Evolutionary conservation across 2,797 vertebrate genomes (phyloP).

Genomic region (Smutsia temminckii): DNA sequence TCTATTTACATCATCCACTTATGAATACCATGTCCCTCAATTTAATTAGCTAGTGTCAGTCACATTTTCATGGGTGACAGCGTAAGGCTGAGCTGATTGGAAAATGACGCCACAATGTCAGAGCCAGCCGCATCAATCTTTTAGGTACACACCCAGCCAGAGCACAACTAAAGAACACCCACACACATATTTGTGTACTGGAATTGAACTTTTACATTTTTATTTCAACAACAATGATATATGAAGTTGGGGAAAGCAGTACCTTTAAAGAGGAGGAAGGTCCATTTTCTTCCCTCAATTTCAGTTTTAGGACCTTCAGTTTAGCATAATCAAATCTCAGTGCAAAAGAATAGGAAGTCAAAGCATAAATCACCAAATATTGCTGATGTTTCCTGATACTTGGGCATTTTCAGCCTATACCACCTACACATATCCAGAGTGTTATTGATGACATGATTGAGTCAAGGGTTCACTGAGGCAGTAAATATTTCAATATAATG

Average conservation of each 20-base stretch:
- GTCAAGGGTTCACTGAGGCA: constrained; percentile 33
- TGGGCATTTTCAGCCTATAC: background rate
- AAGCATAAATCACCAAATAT: background rate
- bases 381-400: background rate
- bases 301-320: background rate
- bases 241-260: background rate
- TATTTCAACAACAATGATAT: background rate
- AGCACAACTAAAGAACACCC: background rate
- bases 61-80: constrained; percentile 41
- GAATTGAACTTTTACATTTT: background rate
- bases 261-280: background rate
- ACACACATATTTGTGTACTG: background rate
- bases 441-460: constrained; percentile 38
- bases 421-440: background rate
- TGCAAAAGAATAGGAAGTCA: background rate
- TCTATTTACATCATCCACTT: constrained; percentile 50
- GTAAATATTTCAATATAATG: background rate
- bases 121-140: background rate
- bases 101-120: constrained; percentile 22
- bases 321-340: constrained; percentile 2
- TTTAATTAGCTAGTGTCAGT: constrained; percentile 69
- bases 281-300: background rate
- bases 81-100: constrained; percentile 24
- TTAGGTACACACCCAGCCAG: background rate
- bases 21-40: constrained; percentile 12